Conservation (phyloP, 2,888 invertebrate species). For the Cephus runcator region DNA sequence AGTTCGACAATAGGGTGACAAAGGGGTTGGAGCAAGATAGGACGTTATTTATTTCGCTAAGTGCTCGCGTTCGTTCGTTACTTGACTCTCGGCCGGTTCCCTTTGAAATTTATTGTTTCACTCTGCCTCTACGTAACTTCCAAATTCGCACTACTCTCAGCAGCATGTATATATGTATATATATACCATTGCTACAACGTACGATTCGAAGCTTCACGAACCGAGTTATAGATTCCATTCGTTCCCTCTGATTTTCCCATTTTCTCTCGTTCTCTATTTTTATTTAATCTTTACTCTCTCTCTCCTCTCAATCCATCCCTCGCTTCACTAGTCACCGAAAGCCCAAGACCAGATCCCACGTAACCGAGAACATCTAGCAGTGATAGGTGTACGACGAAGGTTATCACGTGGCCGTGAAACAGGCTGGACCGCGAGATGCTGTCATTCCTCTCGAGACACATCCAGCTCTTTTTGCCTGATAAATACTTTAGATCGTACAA, state of each 20-base stretch:
- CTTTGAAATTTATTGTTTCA: constrained; percentile 40
- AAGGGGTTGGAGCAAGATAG: background rate
- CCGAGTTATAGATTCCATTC: background rate
- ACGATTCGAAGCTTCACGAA: background rate
- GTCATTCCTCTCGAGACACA: background rate
- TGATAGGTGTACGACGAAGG: background rate
- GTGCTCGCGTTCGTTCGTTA: constrained; percentile 56
- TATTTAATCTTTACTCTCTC: background rate
- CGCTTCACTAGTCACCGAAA: background rate
- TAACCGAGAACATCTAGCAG: background rate
- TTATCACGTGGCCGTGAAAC: background rate
- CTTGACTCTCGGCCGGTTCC: constrained; percentile 43
- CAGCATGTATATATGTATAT: background rate
- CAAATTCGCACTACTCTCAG: constrained; percentile 23
- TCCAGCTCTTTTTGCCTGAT: background rate
- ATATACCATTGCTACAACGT: background rate
- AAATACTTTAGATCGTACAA: background rate
- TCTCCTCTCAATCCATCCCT: background rate
- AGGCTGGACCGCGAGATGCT: background rate
- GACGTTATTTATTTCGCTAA: constrained; percentile 60
- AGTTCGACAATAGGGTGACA: background rate
- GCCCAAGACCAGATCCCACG: background rate
- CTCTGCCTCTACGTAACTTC: constrained; percentile 36
- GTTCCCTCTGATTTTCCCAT: background rate
- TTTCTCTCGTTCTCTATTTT: background rate